phyloP scores from a whole-genome alignment of 1,140 invertebrate genomes.

The Augochlora pura region DNA sequence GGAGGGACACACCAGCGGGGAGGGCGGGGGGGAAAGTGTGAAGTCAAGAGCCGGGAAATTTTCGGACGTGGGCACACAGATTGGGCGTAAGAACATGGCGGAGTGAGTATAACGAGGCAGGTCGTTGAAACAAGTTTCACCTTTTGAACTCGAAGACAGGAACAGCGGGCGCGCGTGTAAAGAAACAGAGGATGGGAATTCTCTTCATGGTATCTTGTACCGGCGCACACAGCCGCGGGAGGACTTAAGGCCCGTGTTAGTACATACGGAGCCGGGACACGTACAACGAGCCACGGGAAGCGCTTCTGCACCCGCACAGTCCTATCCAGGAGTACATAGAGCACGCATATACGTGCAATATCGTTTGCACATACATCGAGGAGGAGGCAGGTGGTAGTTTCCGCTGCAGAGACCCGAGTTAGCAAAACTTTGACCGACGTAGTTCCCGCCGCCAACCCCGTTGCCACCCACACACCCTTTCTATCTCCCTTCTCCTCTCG shows the following conservation, averaged over 20 bases:
- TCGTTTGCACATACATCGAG: slow-evolving; percentile 22
- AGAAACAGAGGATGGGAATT: slow-evolving; percentile 65
- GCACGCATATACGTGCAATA: slow-evolving; percentile 24
- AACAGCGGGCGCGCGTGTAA: slow-evolving; percentile 43
- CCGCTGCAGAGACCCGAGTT: slow-evolving; percentile 34
- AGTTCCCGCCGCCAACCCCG: slow-evolving; percentile 7
- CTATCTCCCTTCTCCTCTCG: not conserved
- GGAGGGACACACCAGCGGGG: no score
- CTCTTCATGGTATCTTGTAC: slow-evolving; percentile 46
- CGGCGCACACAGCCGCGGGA: not conserved
- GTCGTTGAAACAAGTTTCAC: slow-evolving; percentile 59
- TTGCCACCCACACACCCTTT: no score
- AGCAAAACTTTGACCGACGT: slow-evolving; percentile 50
- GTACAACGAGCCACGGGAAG: slow-evolving; percentile 18
- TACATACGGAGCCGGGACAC: slow-evolving; percentile 1
- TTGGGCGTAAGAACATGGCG: slow-evolving; percentile 47
- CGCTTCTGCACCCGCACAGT: not conserved
- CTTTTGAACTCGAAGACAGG: slow-evolving; percentile 59
- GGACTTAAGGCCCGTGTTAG: not conserved
- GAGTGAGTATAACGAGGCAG: slow-evolving; percentile 51
- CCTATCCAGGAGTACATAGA: slow-evolving; percentile 16
- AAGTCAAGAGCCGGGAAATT: slow-evolving; percentile 32
- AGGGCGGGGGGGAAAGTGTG: not conserved
- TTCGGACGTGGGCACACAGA: slow-evolving; percentile 43
- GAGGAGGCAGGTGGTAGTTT: slow-evolving; percentile 29